Base-by-base conservation (phyloP, 2,113 vertebrate species). In the Dolichotis patagonum region DNA sequence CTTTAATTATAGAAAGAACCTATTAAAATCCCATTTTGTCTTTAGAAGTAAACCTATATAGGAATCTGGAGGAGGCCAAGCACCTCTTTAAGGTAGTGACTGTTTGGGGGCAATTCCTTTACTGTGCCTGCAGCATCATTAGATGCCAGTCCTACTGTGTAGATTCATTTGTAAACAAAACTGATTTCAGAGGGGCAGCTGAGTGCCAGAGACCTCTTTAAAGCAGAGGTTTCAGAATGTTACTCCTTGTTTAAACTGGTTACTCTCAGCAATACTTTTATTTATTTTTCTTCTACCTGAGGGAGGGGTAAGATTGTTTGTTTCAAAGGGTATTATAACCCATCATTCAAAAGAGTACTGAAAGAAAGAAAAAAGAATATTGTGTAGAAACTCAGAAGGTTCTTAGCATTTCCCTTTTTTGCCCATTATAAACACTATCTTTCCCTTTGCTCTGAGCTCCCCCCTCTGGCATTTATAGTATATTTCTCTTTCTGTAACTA, bases 371-470 rank as follows among this genome's bases (percentile, higher is more conserved):
- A 85, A 90, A 93, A 7, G n/a, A 82, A 41, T 96, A n/a, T 0
- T 67, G 80, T 94, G 11, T 83, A 20, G 90, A 92, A 96, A 91
- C 90, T 86, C 71, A 8, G 69, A 97, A 91, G 91, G 86, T 78
- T 62, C 96, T 87, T 73, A 56, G 56, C 69, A 94, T 96, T 96
- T 94, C 58, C 62, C 35, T 81, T 85, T 0, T 3, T 81, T 87
- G 78, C 86, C 84, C 63, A 60, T 80, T 96, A 60, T 88, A 96
- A 91, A 90, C n/a, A 87, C 7, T 95, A 96, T 97, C 95, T 67
- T 98, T 98, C 67, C 85, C 97, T 98, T 97, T 98, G 98, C 98
- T 98, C 97, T 98, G 99, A 99, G 99, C 98, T 99, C 98, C 99
- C 98, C 97, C 98, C 98, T 98, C 98, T 99, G 99, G 99, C 97